Percentiles rank a stretch among this genome's conserved stretches.
Conservation (phyloP, 1,140 invertebrate species). For the Drosophila pachea region DNA sequence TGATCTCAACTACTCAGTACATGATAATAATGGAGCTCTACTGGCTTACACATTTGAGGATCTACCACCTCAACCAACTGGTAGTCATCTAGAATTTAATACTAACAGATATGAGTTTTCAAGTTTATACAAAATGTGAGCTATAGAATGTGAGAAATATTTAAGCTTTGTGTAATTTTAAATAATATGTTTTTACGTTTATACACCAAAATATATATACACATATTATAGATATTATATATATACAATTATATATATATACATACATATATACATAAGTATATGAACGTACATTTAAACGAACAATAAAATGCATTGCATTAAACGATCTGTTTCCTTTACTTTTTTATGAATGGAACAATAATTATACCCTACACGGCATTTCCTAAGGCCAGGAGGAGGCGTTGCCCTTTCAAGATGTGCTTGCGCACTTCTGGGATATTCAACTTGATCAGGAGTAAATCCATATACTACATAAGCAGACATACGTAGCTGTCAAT, state of each 20-base stretch:
- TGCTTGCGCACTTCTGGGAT: too few species aligned
- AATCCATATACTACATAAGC: too few species aligned
- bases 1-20: constrained; percentile 71
- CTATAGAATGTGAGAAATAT: constrained; percentile 70
- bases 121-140: constrained; percentile 68
- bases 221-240: constrained; percentile 45
- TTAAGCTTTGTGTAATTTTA: constrained; percentile 76
- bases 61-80: constrained; percentile 71
- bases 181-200: constrained; percentile 73
- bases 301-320: constrained; percentile 72
- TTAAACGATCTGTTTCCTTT: constrained; percentile 24
- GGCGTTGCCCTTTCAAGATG: too few species aligned
- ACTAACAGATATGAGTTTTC: constrained; percentile 74
- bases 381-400: too few species aligned
- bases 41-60: constrained; percentile 72
- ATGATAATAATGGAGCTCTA: constrained; percentile 73
- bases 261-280: constrained; percentile 38
- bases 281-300: constrained; percentile 62
- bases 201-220: constrained; percentile 76
- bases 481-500: too few species aligned
- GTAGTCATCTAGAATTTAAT: constrained; percentile 78
- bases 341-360: too few species aligned
- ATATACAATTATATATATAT: constrained; percentile 42
- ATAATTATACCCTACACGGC: too few species aligned
- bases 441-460: too few species aligned